phyloP scores from a whole-genome alignment of 2,797 vertebrate species.

The Notamacropus eugenii region DNA sequence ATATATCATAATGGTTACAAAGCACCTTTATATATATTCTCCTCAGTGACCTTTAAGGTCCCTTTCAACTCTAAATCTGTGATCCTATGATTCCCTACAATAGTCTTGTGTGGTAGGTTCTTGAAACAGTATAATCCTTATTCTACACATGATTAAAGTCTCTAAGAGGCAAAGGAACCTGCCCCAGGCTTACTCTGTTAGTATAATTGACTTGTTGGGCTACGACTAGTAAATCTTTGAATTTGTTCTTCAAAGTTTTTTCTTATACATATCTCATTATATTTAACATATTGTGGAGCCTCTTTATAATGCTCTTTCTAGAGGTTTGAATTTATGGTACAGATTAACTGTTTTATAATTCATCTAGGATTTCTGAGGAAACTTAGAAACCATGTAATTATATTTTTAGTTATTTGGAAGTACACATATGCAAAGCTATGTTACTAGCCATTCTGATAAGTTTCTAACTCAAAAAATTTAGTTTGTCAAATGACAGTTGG shows the following conservation, averaged over 20 bases:
- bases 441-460: neutral
- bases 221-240: neutral
- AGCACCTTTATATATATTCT: neutral
- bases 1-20: neutral
- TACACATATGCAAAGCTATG: neutral
- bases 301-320: neutral
- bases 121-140: neutral
- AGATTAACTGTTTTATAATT: neutral
- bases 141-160: neutral
- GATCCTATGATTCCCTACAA: neutral
- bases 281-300: neutral
- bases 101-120: neutral
- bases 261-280: neutral
- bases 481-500: slow-evolving; percentile 5
- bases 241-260: neutral
- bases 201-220: neutral
- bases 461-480: neutral
- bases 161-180: neutral
- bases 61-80: neutral
- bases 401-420: neutral
- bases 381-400: neutral
- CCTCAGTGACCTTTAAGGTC: neutral
- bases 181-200: neutral
- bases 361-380: neutral
- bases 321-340: neutral